Evolutionary conservation across 2,888 invertebrate genomes (phyloP), one percentile per base, ranked within the genome.

Genomic region (Cosmia trapezina): DNA sequence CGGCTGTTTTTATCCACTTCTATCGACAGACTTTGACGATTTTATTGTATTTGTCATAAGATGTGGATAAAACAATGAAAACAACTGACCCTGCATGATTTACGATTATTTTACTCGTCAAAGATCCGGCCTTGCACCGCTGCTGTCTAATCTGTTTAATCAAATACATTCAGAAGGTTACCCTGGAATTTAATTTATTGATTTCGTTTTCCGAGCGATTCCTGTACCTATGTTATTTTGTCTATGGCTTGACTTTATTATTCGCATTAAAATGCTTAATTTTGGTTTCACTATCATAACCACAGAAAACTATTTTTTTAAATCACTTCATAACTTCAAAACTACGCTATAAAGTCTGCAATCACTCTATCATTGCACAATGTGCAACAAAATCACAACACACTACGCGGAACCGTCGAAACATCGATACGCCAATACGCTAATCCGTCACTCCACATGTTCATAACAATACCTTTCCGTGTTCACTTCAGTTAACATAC

Each of bases 401-500:
- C 33, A 57, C 5, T 63, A 78, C 66, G 53, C 53, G 33, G n/a
- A 28, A n/a, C 49, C 57, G 53, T 49, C 9, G 8, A 14, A 22
- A 12, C 33, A 68, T 41, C 51, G n/a, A 59, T 64, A 70, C 70
- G 45, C 8, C 73, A 56, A 19, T 70, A 70, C 63, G 62, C 51
- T 56, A 37, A 68, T 54, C 53, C 75, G 75, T 59, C 62, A 49
- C 11, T 59, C 28, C 43, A n/a, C 45, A 22, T 57, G 51, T 56
- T 68, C 51, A 56, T 64, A 64, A 73, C 57, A 60, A 73, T 64
- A 51, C 43, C 73, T 66, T 37, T 37, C 37, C 12, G 63, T 70
- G 64, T 51, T 68, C 73, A 51, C 62, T 60, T 60, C 49, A 61
- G 78, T 64, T 57, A 69, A 51, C 62, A 66, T 5, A 61, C 61